Conservation (phyloP, 2,888 invertebrate species). For the Eristalinus sepulchralis region DNA sequence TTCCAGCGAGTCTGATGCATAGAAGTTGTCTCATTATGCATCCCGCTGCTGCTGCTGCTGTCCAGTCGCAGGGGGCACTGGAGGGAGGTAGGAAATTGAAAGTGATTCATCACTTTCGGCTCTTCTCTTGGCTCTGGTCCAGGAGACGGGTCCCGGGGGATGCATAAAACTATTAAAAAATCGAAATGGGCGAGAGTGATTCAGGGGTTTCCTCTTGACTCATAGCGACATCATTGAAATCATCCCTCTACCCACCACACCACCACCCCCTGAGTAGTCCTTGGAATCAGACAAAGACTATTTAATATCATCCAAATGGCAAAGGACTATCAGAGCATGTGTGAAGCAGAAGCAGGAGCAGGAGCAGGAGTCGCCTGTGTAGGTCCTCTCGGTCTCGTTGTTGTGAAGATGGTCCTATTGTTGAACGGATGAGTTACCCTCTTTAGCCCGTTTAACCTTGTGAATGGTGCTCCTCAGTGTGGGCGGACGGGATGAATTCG, state of each 20-base stretch:
- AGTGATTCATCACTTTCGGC: slow-evolving; percentile 64
- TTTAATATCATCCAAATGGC: slow-evolving; percentile 47
- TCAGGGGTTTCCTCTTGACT: slow-evolving; percentile 43
- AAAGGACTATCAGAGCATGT: slow-evolving; percentile 11
- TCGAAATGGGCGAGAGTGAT: slow-evolving; percentile 9
- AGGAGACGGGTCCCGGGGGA: slow-evolving; percentile 28
- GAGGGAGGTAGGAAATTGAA: slow-evolving; percentile 35
- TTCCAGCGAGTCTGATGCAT: slow-evolving; percentile 35
- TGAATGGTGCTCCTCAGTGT: slow-evolving; percentile 44
- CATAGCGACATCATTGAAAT: slow-evolving; percentile 50
- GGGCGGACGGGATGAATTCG: slow-evolving; percentile 36
- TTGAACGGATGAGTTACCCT: slow-evolving; percentile 59
- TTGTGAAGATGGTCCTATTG: slow-evolving; percentile 61
- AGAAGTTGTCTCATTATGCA: slow-evolving; percentile 52
- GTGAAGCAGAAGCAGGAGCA: slow-evolving; percentile 4
- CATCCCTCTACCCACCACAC: neutral
- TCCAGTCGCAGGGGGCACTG: neutral
- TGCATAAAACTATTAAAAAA: slow-evolving; percentile 55
- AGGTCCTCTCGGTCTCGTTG: slow-evolving; percentile 39
- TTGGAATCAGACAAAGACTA: slow-evolving; percentile 41
- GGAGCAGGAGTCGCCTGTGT: slow-evolving; percentile 7
- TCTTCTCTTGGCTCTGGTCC: slow-evolving; percentile 45
- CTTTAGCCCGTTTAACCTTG: slow-evolving; percentile 62
- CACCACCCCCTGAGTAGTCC: neutral
- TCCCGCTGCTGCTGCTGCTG: too few species aligned